Conservation (phyloP, 2,888 invertebrate species). For the Labia minor region DNA sequence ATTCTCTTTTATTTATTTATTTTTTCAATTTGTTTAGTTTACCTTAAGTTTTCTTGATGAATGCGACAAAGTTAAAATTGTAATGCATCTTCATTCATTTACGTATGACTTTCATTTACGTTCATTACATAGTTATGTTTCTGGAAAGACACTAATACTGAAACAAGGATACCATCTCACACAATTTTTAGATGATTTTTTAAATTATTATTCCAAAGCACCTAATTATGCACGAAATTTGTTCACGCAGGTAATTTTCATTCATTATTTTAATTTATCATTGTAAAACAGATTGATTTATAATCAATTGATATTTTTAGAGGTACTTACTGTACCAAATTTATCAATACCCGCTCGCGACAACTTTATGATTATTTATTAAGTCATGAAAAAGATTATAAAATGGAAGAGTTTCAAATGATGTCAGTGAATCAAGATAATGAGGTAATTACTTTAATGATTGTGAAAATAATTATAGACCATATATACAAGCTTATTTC, state of each 20-base stretch:
- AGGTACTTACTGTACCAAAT: constrained; percentile 45
- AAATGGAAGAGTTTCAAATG: constrained; percentile 57
- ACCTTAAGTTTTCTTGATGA: constrained; percentile 52
- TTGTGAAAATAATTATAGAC: too few species aligned
- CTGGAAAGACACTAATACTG: constrained; percentile 42
- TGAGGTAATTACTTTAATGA: constrained; percentile 28
- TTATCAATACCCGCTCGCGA: constrained; percentile 49
- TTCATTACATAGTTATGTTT: constrained; percentile 53
- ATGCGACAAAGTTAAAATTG: constrained; percentile 56
- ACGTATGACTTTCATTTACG: constrained; percentile 66
- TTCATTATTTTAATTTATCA: too few species aligned
- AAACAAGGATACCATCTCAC: constrained; percentile 57
- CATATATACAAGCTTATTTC: too few species aligned
- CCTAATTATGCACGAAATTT: constrained; percentile 66
- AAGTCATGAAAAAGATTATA: constrained; percentile 53
- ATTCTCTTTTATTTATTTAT: too few species aligned
- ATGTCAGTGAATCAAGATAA: constrained; percentile 32
- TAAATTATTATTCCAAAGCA: constrained; percentile 63
- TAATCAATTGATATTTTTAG: constrained; percentile 34
- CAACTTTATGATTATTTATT: constrained; percentile 60
- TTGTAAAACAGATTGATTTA: background rate
- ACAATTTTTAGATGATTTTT: constrained; percentile 62
- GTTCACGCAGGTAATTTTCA: constrained; percentile 49
- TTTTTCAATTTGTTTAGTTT: constrained; percentile 39
- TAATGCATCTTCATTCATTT: constrained; percentile 66